Base-by-base conservation (phyloP, 92 coral and sea anemone species). In the Phymanthus crucifer region DNA sequence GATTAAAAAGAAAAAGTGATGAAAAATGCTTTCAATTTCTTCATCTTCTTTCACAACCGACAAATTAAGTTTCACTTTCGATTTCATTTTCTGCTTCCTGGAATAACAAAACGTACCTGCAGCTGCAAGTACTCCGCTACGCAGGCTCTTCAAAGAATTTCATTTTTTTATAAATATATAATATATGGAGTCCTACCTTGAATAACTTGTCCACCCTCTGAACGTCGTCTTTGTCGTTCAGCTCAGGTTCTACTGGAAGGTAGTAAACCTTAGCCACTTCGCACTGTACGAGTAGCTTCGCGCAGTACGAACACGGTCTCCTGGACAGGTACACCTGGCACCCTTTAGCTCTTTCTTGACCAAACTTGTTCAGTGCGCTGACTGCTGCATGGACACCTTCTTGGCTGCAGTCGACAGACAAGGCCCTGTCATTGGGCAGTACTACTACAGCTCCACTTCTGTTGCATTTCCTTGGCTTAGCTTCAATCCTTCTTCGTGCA, bases 301-400 rank as follows among this genome's bases (percentile, higher is more conserved):
- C 75, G 73, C 94, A 90, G 70, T 74, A 87, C 35, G 89, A 66
- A 31, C 94, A 90, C 16, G 94, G 94, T 56, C 89, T 76, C 10
- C 94, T 79, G 17, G 94, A 90, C 33, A 90, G 23, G 68, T 80
- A 90, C 12, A 87, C 91, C 2, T 57, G 73, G 29, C 89, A 81
- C 16, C 83, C 87, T 66, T 82, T 78, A 9, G 43, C 83, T 81
- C 81, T 87, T 71, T 84, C 89, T 34, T 87, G 89, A 26, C 83
- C 83, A 40, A 82, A 82, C 57, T 82, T 80, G 37, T 87, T 86
- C 24, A 90, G 87, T 29, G 82, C 70, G 32, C 90, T 73, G 16
- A 89, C 89, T 3, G 87, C 76, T 56, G 87, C 94, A 32, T 90
- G 94, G 3, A 90, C 91, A n/a, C 84, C 89, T 27, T 78, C 87